Conservation (phyloP, 2,113 vertebrate species). For the Trochalopteron elliotii region DNA sequence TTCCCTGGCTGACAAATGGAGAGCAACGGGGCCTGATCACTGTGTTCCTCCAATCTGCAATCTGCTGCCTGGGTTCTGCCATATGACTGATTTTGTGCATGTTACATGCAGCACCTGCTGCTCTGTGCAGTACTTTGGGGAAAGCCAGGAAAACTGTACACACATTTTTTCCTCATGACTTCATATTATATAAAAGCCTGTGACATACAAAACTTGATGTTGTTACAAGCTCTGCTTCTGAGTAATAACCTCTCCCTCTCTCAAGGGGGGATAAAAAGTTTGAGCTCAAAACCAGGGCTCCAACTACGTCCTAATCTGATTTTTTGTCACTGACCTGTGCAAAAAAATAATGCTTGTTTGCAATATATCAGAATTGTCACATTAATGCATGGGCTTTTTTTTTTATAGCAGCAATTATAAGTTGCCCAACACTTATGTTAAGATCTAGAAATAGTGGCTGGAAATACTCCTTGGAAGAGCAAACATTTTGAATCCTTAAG, state of each 20-base stretch:
- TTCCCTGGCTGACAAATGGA: background rate
- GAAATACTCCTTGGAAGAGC: background rate
- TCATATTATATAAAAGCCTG: constrained; percentile 42
- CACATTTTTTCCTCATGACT: constrained; percentile 65
- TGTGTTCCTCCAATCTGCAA: background rate
- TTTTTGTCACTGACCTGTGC: background rate
- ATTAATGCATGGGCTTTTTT: background rate
- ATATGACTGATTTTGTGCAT: background rate
- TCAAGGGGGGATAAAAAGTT: background rate
- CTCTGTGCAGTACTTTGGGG: background rate
- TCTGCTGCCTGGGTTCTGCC: constrained; percentile 4
- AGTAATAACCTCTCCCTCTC: constrained; percentile 58
- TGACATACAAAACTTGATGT: constrained; percentile 19
- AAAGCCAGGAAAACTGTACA: constrained; percentile 4
- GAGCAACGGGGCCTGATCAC: background rate
- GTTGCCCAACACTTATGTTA: background rate
- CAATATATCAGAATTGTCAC: background rate
- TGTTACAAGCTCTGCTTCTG: constrained; percentile 24
- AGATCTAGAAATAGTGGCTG: background rate
- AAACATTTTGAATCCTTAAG: background rate
- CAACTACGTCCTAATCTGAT: background rate
- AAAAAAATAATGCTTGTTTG: background rate
- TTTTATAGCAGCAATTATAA: background rate
- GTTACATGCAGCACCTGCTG: constrained; percentile 52
- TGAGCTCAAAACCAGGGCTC: background rate